A percentile compares a stretch with the other conserved stretches of the same genome.
phyloP scores from a whole-genome alignment of 2,113 vertebrate species.

The Engystomops pustulosus region DNA sequence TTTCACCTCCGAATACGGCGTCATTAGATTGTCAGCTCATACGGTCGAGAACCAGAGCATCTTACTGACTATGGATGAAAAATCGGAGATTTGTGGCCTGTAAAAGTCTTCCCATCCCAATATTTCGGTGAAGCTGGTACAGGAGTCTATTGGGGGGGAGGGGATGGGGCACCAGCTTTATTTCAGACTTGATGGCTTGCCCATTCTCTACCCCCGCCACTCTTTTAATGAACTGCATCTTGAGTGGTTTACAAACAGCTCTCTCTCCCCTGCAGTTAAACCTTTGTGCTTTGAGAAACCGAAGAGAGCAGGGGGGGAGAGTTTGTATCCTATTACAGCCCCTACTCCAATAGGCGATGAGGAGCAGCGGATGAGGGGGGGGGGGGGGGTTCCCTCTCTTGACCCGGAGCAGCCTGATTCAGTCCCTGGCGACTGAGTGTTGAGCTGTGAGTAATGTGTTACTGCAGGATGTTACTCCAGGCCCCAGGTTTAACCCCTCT shows the following conservation, averaged over 20 bases:
- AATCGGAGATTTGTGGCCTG: too few relatives aligned
- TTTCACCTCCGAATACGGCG: background rate
- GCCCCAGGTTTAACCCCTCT: slow-evolving; percentile 31
- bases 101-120: background rate
- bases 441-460: slow-evolving; percentile 50
- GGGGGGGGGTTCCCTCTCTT: slow-evolving; percentile 24
- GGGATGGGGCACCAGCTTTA: slow-evolving; percentile 35
- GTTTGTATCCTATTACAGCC: slow-evolving; percentile 50
- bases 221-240: slow-evolving; percentile 59
- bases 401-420: slow-evolving; percentile 57
- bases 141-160: slow-evolving; percentile 24
- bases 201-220: slow-evolving; percentile 22
- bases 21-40: background rate
- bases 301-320: slow-evolving; percentile 12
- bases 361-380: slow-evolving; percentile 15
- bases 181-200: slow-evolving; percentile 22
- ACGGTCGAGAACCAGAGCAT: background rate
- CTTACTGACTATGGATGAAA: too few relatives aligned
- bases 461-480: slow-evolving; percentile 51
- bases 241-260: slow-evolving; percentile 58
- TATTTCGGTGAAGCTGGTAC: background rate
- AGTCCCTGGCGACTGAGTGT: slow-evolving; percentile 47
- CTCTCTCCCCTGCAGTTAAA: slow-evolving; percentile 57
- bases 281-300: slow-evolving; percentile 47
- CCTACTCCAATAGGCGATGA: slow-evolving; percentile 37